Evolutionary conservation across 2,888 invertebrate genomes (phyloP), one percentile per base, ranked within the genome.

Genomic region (Chrysodeixis includens): DNA sequence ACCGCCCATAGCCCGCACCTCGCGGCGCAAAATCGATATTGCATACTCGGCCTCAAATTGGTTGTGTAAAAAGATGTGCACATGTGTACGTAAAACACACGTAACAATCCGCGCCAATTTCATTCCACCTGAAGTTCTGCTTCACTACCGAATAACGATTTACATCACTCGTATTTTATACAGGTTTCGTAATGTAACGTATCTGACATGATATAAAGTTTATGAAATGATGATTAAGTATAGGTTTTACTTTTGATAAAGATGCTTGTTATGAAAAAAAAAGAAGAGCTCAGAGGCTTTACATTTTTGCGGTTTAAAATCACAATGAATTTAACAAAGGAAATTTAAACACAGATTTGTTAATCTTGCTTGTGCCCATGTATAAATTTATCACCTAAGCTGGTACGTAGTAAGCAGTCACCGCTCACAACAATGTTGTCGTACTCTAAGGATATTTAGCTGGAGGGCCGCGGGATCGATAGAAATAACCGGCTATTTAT

Each of bases 401-500:
- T 44, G 53, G 40, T 69, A 68, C 64, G 67, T 70, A 78, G 69
- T 68, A 60, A 67, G 71, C 65, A 74, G 66, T 71, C 65, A 71
- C 64, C 77, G 60, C 57, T 72, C 66, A 84, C 83, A 85, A 91
- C 90, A 90, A 88, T 88, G 88, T 90, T 87, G 85, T 84, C 83
- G 86, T 88, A 87, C 85, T 83, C 79, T 83, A 86, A 87, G 88
- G 87, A 88, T 88, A 88, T 88, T 89, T 88, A 87, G 90, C 89
- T 87, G 84, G 84, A 83, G 86, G 83, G 84, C 82, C 84, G 88
- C 84, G 78, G 68, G 73, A 83, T 85, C 85, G 91, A 92, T 92
- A 82, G 89, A 92, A 93, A 93, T 93, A 93, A 92, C 92, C 87
- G 80, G 83, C 86, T 88, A 88, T 88, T 88, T 88, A 87, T 86